Percentiles rank a stretch among this genome's conserved stretches.
Evolutionary conservation across 2,113 vertebrate genomes (phyloP).

Genomic region (Scatophagus argus): DNA sequence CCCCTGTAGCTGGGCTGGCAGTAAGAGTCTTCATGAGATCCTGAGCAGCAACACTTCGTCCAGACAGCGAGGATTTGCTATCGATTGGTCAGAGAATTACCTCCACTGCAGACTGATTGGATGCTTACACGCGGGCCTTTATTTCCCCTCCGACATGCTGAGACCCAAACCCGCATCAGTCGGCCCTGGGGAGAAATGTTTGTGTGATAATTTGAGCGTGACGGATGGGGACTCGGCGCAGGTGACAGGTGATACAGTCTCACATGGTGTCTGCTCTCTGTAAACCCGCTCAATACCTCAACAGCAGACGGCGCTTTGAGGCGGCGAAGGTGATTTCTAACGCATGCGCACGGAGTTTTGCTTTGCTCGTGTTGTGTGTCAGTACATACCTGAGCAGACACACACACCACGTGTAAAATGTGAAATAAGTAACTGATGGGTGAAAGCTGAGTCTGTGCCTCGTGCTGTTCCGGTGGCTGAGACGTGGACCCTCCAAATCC

Average conservation of each 20-base stretch:
- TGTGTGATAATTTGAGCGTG: slow-evolving; percentile 36
- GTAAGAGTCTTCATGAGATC: slow-evolving; percentile 18
- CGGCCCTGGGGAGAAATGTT: not conserved
- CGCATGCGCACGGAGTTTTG: not conserved
- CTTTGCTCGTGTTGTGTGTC: not conserved
- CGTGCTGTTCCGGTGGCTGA: too few species aligned
- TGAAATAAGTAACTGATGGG: too few species aligned
- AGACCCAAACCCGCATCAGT: slow-evolving; percentile 14
- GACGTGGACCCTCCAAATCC: too few species aligned
- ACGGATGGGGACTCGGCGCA: slow-evolving; percentile 47
- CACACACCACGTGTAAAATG: not conserved
- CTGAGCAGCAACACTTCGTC: slow-evolving; percentile 36
- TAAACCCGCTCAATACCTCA: slow-evolving; percentile 15
- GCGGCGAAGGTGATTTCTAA: slow-evolving; percentile 17
- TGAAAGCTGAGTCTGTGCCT: too few species aligned
- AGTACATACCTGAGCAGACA: not conserved
- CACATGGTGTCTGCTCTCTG: slow-evolving; percentile 9
- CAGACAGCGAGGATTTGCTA: slow-evolving; percentile 54
- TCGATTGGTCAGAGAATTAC: slow-evolving; percentile 37
- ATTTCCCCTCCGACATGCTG: not conserved
- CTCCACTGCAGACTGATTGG: slow-evolving; percentile 37
- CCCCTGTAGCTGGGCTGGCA: not conserved
- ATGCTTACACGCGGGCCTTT: slow-evolving; percentile 17
- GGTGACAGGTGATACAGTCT: slow-evolving; percentile 39
- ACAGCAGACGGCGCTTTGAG: not conserved